phyloP scores from a whole-genome alignment of 92 coral and sea anemone species.

The Zoanthus sansibaricus region DNA sequence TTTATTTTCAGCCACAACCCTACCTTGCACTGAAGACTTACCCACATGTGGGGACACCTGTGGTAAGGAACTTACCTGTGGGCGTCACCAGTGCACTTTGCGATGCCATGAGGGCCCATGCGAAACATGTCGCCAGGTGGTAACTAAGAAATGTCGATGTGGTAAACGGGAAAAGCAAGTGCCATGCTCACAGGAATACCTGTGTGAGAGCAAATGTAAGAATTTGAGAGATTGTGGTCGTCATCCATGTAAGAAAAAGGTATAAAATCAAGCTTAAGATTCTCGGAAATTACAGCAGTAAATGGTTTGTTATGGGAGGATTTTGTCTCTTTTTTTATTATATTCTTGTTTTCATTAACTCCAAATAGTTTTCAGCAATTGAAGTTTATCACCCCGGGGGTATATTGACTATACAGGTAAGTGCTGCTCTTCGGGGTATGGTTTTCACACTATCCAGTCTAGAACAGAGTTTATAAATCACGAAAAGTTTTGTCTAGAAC shows the following conservation, averaged over 20 bases:
- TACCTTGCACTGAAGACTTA: slow-evolving; percentile 95
- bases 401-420: too few relatives aligned
- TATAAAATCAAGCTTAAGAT: background rate
- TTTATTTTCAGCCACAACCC: slow-evolving; percentile 63
- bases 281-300: too few relatives aligned
- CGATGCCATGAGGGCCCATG: slow-evolving; percentile 92
- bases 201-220: slow-evolving; percentile 86
- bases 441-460: too few relatives aligned
- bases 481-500: too few relatives aligned
- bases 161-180: slow-evolving; percentile 90
- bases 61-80: slow-evolving; percentile 80
- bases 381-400: too few relatives aligned
- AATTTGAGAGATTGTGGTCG: slow-evolving; percentile 89
- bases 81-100: slow-evolving; percentile 89
- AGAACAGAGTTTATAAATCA: too few relatives aligned
- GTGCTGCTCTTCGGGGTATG: too few relatives aligned
- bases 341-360: too few relatives aligned
- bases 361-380: too few relatives aligned
- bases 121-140: slow-evolving; percentile 91
- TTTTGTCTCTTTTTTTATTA: too few relatives aligned
- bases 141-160: slow-evolving; percentile 87
- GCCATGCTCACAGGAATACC: slow-evolving; percentile 84
- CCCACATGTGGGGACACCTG: slow-evolving; percentile 96
- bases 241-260: slow-evolving; percentile 95
- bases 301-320: too few relatives aligned